Conservation (phyloP, 2,888 invertebrate genomes). For the Chesias legatella region DNA sequence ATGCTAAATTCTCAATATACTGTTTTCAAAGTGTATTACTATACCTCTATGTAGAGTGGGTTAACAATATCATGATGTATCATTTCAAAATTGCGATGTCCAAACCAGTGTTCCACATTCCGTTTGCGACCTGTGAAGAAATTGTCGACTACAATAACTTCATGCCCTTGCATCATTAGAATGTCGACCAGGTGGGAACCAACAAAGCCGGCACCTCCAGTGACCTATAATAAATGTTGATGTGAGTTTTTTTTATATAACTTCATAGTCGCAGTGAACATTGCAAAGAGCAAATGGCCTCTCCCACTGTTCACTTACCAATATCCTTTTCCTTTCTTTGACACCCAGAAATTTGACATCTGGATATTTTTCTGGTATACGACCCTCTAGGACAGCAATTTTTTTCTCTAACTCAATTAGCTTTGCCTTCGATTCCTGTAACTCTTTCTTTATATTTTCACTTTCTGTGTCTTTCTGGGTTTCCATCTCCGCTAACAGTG, state of each 20-base stretch:
- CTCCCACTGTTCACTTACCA: slow-evolving; percentile 78
- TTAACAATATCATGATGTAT: slow-evolving; percentile 99
- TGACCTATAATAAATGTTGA: slow-evolving; percentile 80
- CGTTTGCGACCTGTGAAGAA: slow-evolving; percentile 98
- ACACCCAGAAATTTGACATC: slow-evolving; percentile 95
- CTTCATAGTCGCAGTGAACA: too few relatives aligned
- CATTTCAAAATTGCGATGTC: slow-evolving; percentile 99
- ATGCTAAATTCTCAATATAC: too few relatives aligned
- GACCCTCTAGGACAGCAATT: slow-evolving; percentile 84
- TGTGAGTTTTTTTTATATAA: not conserved
- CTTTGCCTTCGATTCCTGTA: slow-evolving; percentile 82
- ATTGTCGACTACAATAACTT: slow-evolving; percentile 98
- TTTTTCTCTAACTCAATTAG: slow-evolving; percentile 86
- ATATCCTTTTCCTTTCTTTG: slow-evolving; percentile 93
- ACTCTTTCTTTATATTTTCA: slow-evolving; percentile 63
- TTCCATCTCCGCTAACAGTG: slow-evolving; percentile 36
- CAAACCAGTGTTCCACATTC: slow-evolving; percentile 99
- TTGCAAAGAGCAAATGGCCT: too few relatives aligned
- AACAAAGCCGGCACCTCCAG: slow-evolving; percentile 99
- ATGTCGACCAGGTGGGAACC: slow-evolving; percentile 98
- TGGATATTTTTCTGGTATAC: slow-evolving; percentile 91
- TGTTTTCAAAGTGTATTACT: slow-evolving; percentile 2
- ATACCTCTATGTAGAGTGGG: slow-evolving; percentile 94
- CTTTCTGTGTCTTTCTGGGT: slow-evolving; percentile 37
- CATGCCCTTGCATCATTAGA: slow-evolving; percentile 97